Evolutionary conservation across 2,888 invertebrate genomes (phyloP), one percentile per base, ranked within the genome.

Genomic region (Pilophorus perplexus): DNA sequence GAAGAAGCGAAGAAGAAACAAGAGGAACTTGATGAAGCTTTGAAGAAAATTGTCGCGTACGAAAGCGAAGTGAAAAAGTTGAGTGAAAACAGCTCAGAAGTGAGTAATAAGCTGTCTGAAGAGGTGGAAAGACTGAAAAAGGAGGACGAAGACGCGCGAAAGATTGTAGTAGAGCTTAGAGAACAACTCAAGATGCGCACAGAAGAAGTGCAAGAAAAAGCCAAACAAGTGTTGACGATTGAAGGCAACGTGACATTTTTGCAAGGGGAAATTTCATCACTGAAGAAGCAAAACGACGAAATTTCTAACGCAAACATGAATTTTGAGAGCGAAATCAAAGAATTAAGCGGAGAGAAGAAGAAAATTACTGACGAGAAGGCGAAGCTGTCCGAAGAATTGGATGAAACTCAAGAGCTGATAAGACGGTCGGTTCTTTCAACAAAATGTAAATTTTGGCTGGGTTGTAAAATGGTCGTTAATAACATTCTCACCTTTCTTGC

Each of bases 101-200:
- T 20, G n/a, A 46, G 22, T 16, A 20, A 48, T 18, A 14, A 20
- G 6, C n/a, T 62, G 18, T 27, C 33, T 1, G 44, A 20, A 28
- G 46, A 62, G n/a, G 5, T 62, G 10, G 62, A 62, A 62, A 44
- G 16, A 14, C 23, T 62, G 62, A 62, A 46, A 14, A 62, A 20
- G 12, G 20, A 28, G 20, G 25, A 25, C 28, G 28, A 27, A 12
- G 25, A 52, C 12, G 46, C 48, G 3, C 46, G 48, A 62, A 46
- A 12, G 16, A 62, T 20, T 8, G 33, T 62, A 5, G n/a, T 20
- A 2, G 25, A 33, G 18, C 48, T 62, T 5, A 62, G 28, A 2
- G 22, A 4, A 6, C 12, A 16, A 46, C 20, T 62, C 23, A 20
- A 12, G 18, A 46, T 28, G 20, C 23, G 2, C 16, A 20, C 23